phyloP scores from a whole-genome alignment of 2,113 vertebrate genomes.

The Actenoides hombroni region DNA sequence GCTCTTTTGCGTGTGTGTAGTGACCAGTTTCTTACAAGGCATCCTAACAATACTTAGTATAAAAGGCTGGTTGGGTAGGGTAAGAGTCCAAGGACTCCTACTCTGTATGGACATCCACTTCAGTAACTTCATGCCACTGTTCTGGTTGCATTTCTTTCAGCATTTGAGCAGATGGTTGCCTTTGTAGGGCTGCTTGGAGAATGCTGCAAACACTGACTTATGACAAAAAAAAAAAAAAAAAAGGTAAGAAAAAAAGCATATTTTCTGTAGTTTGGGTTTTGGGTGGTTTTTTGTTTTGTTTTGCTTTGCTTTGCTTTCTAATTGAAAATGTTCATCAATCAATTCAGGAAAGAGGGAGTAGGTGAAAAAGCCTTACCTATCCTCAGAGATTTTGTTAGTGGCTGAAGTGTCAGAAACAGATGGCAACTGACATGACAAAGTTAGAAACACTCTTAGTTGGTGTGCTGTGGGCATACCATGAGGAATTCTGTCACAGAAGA shows the following conservation, averaged over 20 bases:
- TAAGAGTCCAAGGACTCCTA: neutral
- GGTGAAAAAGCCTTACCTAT: neutral
- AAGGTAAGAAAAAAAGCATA: neutral
- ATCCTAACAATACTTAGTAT: neutral
- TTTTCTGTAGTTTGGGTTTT: neutral
- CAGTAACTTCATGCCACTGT: rapidly evolving
- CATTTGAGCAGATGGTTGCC: neutral
- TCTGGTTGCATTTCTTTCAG: neutral
- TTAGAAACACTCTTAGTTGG: neutral
- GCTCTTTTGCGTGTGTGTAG: neutral
- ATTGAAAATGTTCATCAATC: neutral
- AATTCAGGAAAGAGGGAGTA: neutral
- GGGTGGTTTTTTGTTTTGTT: neutral
- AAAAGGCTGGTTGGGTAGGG: neutral
- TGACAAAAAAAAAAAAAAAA: neutral
- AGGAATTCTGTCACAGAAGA: neutral
- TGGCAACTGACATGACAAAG: neutral
- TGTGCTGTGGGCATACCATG: neutral
- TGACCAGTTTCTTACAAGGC: neutral
- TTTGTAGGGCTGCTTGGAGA: neutral
- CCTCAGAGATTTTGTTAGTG: neutral
- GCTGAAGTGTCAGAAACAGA: neutral
- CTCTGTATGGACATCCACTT: neutral
- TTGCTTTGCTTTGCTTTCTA: neutral
- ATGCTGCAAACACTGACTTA: neutral